Conservation (phyloP, 2,797 vertebrate species). For the Onychomys torridus region DNA sequence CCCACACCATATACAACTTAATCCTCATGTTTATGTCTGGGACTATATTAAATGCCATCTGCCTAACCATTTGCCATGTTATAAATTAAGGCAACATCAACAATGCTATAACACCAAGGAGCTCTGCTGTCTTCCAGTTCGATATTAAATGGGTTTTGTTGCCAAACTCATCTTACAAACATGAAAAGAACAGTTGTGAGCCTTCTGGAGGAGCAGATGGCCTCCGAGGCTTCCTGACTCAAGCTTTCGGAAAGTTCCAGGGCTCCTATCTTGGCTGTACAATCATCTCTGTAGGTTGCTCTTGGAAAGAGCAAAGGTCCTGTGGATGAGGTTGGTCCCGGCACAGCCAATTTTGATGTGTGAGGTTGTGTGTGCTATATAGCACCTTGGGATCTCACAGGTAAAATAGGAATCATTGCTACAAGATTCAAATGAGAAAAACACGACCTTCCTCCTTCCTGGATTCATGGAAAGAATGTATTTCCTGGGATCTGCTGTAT, state of each 20-base stretch:
- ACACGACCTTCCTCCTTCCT: not conserved
- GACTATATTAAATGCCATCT: slow-evolving; percentile 90
- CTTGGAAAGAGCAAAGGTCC: accelerated
- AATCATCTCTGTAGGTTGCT: slow-evolving; percentile 68
- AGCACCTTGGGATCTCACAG: not conserved
- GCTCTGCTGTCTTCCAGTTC: slow-evolving; percentile 87
- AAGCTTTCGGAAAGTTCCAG: slow-evolving; percentile 81
- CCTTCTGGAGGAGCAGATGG: slow-evolving; percentile 91
- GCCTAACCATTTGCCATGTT: slow-evolving; percentile 89
- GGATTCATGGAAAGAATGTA: not conserved
- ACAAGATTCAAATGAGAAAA: not conserved
- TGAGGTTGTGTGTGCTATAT: not conserved
- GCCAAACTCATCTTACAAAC: slow-evolving; percentile 90
- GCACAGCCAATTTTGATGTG: not conserved
- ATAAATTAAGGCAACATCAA: slow-evolving; percentile 90
- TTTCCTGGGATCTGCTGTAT: not conserved
- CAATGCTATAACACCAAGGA: slow-evolving; percentile 84
- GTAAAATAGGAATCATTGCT: not conserved
- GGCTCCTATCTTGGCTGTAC: slow-evolving; percentile 81
- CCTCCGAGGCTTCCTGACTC: slow-evolving; percentile 83
- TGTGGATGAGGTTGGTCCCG: accelerated
- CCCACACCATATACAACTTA: slow-evolving; percentile 85
- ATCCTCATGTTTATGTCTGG: slow-evolving; percentile 88
- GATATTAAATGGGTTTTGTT: slow-evolving; percentile 89
- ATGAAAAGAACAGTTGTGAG: slow-evolving; percentile 90